These are phyloP conservation scores for Tapera naevia DNA, from an alignment of 2,797 vertebrate genomes.

Conservation along the genomic window DNA sequence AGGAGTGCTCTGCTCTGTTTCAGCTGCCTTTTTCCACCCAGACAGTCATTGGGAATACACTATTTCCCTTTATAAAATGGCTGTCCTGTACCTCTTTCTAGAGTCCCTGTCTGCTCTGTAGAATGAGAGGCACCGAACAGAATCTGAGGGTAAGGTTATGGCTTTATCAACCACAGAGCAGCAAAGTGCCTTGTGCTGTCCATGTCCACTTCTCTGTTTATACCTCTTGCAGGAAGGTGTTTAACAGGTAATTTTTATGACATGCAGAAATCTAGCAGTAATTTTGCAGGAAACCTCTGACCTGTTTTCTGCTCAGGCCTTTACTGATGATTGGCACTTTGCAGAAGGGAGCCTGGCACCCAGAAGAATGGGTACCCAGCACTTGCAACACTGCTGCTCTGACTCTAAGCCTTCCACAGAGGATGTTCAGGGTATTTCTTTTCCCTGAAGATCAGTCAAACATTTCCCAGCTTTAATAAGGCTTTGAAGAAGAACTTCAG, in stretches of 20 bases:
- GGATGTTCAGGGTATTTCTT: rapidly evolving
- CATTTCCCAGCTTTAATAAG: neutral
- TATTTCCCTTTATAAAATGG: neutral
- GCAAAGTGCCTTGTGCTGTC: neutral
- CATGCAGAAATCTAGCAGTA: neutral
- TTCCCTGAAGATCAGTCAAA: neutral
- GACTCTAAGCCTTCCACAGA: neutral
- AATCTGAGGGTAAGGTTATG: rapidly evolving
- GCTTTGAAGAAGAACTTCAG: neutral
- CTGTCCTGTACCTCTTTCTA: neutral
- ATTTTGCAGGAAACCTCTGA: neutral
- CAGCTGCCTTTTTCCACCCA: neutral
- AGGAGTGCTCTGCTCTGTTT: neutral
- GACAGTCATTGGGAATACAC: neutral
- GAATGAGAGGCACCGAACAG: neutral
- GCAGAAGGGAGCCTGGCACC: neutral
- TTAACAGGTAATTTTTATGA: neutral
- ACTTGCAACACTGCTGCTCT: rapidly evolving
- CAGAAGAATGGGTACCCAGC: neutral
- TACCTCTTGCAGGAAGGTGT: neutral
- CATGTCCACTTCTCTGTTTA: neutral
- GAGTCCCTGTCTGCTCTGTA: neutral
- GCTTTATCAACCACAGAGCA: neutral
- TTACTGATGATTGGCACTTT: neutral
- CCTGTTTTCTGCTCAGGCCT: neutral